These are phyloP conservation scores for Aplodontia rufa DNA, from an alignment of 2,113 vertebrate genomes.

Conservation along the genomic window DNA sequence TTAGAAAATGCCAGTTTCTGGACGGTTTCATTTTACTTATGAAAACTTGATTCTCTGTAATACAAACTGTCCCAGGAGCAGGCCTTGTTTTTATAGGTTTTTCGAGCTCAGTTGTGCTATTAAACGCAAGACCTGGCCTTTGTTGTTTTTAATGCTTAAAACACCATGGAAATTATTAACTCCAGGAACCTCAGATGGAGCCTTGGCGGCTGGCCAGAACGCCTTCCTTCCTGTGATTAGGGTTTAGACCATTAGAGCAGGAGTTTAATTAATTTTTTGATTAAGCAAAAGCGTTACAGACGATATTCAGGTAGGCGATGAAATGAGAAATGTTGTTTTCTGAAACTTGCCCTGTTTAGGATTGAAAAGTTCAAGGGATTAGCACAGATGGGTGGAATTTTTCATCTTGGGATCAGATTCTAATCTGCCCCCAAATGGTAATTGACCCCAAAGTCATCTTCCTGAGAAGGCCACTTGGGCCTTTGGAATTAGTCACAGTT, in stretches of 20 bases:
- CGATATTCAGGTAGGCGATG: background rate
- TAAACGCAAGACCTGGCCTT: background rate
- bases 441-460: background rate
- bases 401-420: conserved; percentile 36
- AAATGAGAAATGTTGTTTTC: background rate
- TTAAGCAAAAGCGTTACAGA: conserved; percentile 6
- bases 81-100: background rate
- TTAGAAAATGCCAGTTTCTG: background rate
- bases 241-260: background rate
- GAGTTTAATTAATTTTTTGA: conserved; percentile 49
- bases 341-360: conserved; percentile 30
- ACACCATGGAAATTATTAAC: background rate
- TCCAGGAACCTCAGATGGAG: background rate
- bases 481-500: conserved; percentile 42
- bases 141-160: background rate
- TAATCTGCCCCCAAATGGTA: conserved; percentile 30
- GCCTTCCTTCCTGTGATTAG: background rate
- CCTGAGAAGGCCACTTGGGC: background rate
- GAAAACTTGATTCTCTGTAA: conserved; percentile 12
- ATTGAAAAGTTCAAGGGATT: background rate
- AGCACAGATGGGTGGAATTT: background rate
- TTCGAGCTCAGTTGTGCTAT: background rate
- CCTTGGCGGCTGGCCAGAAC: background rate
- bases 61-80: background rate
- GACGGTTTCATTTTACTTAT: background rate